A percentile compares a stretch with the other conserved stretches of the same genome.
phyloP scores from a whole-genome alignment of 2,888 invertebrate species.

The Andrena praecox region DNA sequence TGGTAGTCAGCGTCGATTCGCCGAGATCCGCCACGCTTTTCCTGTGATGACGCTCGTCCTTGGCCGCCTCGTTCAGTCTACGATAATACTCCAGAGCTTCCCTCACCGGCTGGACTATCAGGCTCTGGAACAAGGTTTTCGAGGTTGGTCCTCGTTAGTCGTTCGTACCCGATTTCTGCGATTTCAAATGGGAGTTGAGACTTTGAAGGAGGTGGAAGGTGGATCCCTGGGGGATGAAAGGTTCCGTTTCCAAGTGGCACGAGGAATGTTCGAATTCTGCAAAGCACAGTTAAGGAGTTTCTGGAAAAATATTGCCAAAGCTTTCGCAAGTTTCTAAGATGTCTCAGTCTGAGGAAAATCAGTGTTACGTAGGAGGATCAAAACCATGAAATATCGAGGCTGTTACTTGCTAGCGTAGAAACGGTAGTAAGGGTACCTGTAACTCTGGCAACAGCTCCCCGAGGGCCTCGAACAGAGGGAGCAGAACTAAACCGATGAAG shows the following conservation, averaged over 20 bases:
- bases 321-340: no score
- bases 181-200: no score
- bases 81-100: slow-evolving; percentile 88
- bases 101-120: slow-evolving; percentile 88
- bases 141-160: neutral
- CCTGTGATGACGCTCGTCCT: slow-evolving; percentile 87
- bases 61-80: slow-evolving; percentile 87
- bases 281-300: no score
- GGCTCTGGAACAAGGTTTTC: slow-evolving; percentile 84
- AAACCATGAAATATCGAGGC: neutral
- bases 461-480: slow-evolving; percentile 92
- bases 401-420: neutral
- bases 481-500: slow-evolving; percentile 92
- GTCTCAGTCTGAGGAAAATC: no score
- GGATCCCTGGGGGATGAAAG: no score
- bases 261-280: no score
- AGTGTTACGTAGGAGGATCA: no score
- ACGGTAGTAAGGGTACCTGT: slow-evolving; percentile 85
- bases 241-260: no score
- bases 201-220: no score
- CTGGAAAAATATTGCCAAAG: no score
- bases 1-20: slow-evolving; percentile 71
- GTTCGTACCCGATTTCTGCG: no score
- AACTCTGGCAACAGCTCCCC: slow-evolving; percentile 91
- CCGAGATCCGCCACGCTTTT: slow-evolving; percentile 86